Evolutionary conservation across 2,113 vertebrate species (phyloP).

Genomic region (Crotalus helleri): DNA sequence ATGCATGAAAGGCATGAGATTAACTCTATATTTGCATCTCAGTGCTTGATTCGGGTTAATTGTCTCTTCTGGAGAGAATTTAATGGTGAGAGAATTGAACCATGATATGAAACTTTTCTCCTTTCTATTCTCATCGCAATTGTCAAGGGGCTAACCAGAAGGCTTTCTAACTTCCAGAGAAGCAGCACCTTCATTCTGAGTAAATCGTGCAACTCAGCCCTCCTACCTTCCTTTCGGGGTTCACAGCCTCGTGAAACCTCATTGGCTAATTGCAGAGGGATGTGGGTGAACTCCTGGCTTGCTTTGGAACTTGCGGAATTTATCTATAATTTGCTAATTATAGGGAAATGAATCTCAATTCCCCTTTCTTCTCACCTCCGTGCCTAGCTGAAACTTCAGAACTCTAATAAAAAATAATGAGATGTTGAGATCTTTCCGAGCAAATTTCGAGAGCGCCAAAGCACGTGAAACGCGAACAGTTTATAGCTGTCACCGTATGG

Average conservation of each 20-base stretch:
- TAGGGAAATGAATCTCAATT: conserved; percentile 29
- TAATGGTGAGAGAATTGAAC: conserved; percentile 51
- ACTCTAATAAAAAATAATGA: conserved; percentile 44
- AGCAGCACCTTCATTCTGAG: background rate
- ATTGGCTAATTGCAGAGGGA: conserved; percentile 56
- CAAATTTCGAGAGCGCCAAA: conserved; percentile 11
- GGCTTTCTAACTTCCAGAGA: background rate
- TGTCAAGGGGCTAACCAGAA: background rate
- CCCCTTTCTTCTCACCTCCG: conserved; percentile 8
- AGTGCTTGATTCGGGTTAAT: conserved; percentile 20
- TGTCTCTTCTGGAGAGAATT: conserved; percentile 49
- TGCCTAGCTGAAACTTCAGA: conserved; percentile 20
- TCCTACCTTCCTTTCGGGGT: conserved; percentile 14
- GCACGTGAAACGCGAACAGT: background rate
- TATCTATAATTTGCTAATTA: conserved; percentile 54
- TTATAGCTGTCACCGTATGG: background rate
- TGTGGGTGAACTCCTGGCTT: conserved; percentile 56
- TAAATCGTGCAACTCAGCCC: conserved; percentile 22
- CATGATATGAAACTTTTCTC: conserved; percentile 23
- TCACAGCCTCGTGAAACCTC: conserved; percentile 36
- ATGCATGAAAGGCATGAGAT: conserved; percentile 22
- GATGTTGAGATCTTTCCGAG: conserved; percentile 30
- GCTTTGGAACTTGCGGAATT: conserved; percentile 43
- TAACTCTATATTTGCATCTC: background rate
- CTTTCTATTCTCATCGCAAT: background rate